Conservation (phyloP, 2,113 vertebrate genomes). For the Myotis davidii region DNA sequence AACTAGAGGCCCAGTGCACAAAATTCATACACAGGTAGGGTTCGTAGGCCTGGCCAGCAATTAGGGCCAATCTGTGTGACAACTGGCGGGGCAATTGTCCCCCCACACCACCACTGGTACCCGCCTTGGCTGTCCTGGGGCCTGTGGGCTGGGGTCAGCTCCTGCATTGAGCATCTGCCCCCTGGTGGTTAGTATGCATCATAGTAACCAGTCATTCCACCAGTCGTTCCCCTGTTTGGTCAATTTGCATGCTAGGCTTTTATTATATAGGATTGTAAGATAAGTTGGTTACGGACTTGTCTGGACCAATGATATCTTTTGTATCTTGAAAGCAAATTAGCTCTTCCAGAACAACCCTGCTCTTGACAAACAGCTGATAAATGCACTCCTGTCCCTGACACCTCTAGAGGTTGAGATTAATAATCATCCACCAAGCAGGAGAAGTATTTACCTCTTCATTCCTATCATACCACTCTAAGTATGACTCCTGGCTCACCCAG, state of each 20-base stretch:
- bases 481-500: not conserved
- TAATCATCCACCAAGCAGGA: not conserved
- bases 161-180: too few relatives aligned
- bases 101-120: too few relatives aligned
- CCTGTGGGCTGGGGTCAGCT: too few relatives aligned
- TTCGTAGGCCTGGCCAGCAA: too few relatives aligned
- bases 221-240: too few relatives aligned
- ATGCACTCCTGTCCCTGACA: not conserved
- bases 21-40: too few relatives aligned
- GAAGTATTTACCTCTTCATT: not conserved
- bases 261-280: not conserved
- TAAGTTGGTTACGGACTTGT: not conserved
- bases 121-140: too few relatives aligned
- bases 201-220: too few relatives aligned
- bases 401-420: not conserved
- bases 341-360: not conserved
- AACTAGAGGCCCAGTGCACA: not conserved
- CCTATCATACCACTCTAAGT: not conserved
- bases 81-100: fast-evolving
- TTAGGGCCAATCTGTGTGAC: too few relatives aligned
- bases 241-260: too few relatives aligned
- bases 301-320: not conserved
- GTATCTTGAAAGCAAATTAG: not conserved
- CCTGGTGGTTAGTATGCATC: too few relatives aligned
- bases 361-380: not conserved